Conservation (phyloP, 2,888 invertebrate genomes). For the Ptilodon capucinus region DNA sequence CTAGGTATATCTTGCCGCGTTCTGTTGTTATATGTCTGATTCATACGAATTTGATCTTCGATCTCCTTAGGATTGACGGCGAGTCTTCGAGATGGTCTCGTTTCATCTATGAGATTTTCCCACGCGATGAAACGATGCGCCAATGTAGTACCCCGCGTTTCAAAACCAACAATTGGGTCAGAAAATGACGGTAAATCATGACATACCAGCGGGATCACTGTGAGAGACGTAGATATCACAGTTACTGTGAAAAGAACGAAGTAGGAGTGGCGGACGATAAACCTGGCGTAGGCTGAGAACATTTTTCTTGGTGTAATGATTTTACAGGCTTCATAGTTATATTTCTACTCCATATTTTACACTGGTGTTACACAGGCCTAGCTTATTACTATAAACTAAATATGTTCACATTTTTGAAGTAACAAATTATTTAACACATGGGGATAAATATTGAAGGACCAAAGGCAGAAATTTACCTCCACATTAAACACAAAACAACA, state of each 20-base stretch:
- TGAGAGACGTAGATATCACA: constrained; percentile 64
- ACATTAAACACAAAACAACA: not conserved
- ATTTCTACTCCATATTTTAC: constrained; percentile 55
- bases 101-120: constrained; percentile 91
- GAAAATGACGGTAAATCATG: constrained; percentile 88
- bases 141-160: constrained; percentile 93
- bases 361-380: constrained; percentile 44
- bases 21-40: constrained; percentile 63
- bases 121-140: constrained; percentile 91
- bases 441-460: constrained; percentile 32
- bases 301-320: constrained; percentile 51
- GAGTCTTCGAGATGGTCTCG: constrained; percentile 86
- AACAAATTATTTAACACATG: constrained; percentile 16
- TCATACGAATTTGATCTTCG: constrained; percentile 77
- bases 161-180: constrained; percentile 96
- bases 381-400: constrained; percentile 23
- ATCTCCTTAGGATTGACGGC: constrained; percentile 88
- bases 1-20: constrained; percentile 54
- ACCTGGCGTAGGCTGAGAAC: constrained; percentile 75
- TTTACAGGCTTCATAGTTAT: constrained; percentile 64
- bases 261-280: constrained; percentile 77
- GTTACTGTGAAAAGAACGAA: constrained; percentile 65
- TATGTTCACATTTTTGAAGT: constrained; percentile 43
- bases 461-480: constrained; percentile 16
- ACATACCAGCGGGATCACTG: constrained; percentile 68